Percentiles rank a stretch among this genome's conserved stretches.
phyloP scores from a whole-genome alignment of 2,113 vertebrate species.

The Callospermophilus lateralis region DNA sequence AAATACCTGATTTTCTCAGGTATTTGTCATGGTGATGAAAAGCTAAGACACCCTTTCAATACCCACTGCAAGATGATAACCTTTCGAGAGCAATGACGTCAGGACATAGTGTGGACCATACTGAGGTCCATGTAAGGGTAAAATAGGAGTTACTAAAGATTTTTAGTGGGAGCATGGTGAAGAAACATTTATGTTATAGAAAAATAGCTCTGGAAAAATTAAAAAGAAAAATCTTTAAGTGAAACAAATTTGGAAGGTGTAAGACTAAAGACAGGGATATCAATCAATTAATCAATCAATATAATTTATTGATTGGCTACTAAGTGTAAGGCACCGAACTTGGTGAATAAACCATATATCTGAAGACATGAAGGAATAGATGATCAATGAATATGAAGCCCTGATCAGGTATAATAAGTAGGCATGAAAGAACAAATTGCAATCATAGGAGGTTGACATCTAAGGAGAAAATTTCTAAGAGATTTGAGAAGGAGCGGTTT shows the following conservation, averaged over 20 bases:
- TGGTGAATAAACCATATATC: not conserved
- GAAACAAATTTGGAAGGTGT: not conserved
- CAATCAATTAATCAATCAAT: not conserved
- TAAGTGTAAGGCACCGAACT: not conserved
- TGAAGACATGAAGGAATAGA: not conserved
- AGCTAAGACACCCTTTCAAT: not conserved
- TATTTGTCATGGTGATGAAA: not conserved
- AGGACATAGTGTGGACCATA: not conserved
- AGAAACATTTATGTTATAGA: not conserved
- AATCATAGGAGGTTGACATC: not conserved
- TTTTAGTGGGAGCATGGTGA: not conserved
- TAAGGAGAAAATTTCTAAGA: conserved; percentile 21
- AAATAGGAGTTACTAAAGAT: not conserved
- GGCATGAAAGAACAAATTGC: not conserved
- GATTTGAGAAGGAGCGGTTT: not conserved
- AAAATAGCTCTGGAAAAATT: conserved; percentile 22
- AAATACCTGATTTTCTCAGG: not conserved
- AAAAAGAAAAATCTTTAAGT: not conserved
- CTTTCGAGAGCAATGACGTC: not conserved
- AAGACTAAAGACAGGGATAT: not conserved
- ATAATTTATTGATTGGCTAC: not conserved
- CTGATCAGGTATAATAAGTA: not conserved
- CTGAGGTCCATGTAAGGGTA: not conserved
- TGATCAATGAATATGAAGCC: not conserved
- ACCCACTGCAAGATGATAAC: not conserved